Percentiles rank a stretch among this genome's conserved stretches.
Evolutionary conservation across 30 jellyfish, hydroid and myxozoan genomes (phyloP).

Genomic region (Aurelia aurita complex sp. Pacific): DNA sequence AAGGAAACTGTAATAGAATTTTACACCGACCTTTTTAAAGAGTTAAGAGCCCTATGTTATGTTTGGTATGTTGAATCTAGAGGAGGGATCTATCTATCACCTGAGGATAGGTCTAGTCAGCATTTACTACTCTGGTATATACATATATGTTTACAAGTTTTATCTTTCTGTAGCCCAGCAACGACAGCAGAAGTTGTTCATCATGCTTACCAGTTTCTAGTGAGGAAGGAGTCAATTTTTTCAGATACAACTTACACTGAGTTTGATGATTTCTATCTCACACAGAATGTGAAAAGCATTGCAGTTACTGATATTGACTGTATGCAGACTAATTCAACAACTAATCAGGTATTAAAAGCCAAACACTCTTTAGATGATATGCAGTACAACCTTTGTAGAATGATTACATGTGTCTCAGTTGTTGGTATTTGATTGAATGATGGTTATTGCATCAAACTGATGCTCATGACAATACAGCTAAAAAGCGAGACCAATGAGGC

Average conservation of each 20-base stretch:
- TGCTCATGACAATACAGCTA: too few relatives aligned
- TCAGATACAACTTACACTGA: slow-evolving; percentile 71
- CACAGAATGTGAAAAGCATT: slow-evolving; percentile 53
- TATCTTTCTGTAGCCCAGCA: slow-evolving; percentile 52
- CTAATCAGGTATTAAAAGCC: slow-evolving; percentile 9
- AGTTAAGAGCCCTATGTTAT: too few relatives aligned
- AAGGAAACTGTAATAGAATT: too few relatives aligned
- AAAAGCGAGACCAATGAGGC: too few relatives aligned
- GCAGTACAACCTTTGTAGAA: background rate
- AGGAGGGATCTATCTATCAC: background rate
- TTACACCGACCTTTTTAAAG: too few relatives aligned
- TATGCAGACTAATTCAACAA: background rate
- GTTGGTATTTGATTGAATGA: too few relatives aligned
- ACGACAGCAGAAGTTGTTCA: slow-evolving; percentile 32
- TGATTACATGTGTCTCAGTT: background rate
- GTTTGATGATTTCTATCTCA: slow-evolving; percentile 58
- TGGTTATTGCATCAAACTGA: too few relatives aligned
- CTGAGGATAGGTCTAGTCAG: background rate
- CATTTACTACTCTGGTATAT: background rate
- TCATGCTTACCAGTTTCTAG: slow-evolving; percentile 44
- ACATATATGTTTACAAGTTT: background rate
- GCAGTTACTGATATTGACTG: slow-evolving; percentile 55
- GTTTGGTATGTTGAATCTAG: too few relatives aligned
- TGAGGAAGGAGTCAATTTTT: slow-evolving; percentile 40
- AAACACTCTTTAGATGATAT: background rate